Evolutionary conservation across 2,797 vertebrate species (phyloP), one percentile per base, ranked within the genome.

Genomic region (Synanceia verrucosa): DNA sequence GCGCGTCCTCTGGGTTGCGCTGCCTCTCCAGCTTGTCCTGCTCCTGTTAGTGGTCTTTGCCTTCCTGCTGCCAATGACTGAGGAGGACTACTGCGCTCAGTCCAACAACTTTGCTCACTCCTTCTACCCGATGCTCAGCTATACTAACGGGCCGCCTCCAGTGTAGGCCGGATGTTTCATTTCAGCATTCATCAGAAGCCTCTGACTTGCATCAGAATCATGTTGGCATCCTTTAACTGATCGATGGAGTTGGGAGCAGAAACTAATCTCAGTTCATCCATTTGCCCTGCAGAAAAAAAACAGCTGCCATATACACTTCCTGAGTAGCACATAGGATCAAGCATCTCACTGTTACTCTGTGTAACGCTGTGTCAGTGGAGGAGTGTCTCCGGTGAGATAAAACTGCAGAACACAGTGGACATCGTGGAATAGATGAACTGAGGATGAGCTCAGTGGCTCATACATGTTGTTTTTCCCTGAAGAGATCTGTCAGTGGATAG

Each of bases 41-140:
- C 94, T 99, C 46, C 90, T 99, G 39, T 60, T 95, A 65, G 81
- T 99, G 1, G 93, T 95, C 67, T 83, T 97, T 6, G 92, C 96
- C 75, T 98, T 96, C 91, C 93, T 99, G 65, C 94, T 97, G 78
- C 98, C 97, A 0, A 83, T 96, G 90, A 95, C 95, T 0, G 94
- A 96, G 86, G 96, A 97, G 70, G 96, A 98, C 93, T 96, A 95
- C 86, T 99, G 97, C 64, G 76, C 93, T 52, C 95, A 96, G 70
- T 95, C 96, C 86, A 99, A 99, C 91, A 98, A 96, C 86, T 98
- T 99, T 47, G 96, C 96, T 72, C 94, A 95, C 23, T 99, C 97
- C 63, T 96, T 99, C 88, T 96, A 97, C 81, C 96, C 96, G 18
- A 97, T 97, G 96, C 95, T 98, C 70, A 94, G 96, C 90, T 98